A percentile compares a stretch with the other conserved stretches of the same genome.
These are phyloP conservation scores for Lamproptera curius DNA, from an alignment of 2,888 invertebrate species.

Conservation along the genomic window DNA sequence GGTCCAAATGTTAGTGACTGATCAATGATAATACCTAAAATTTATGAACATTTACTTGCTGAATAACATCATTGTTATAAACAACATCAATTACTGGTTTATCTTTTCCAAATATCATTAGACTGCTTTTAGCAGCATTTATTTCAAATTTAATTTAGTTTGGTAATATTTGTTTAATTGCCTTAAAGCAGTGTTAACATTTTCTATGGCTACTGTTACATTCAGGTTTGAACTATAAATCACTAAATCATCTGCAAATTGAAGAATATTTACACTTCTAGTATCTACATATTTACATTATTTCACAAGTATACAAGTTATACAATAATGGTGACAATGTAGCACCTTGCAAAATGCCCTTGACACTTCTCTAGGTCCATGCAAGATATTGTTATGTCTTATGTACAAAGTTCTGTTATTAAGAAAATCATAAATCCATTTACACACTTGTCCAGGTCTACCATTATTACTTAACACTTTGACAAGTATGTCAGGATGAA, in stretches of 20 bases:
- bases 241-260: conserved; percentile 23
- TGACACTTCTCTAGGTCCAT: conserved; percentile 15
- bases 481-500: conserved; percentile 8
- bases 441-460: conserved; percentile 13
- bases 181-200: background rate
- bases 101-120: background rate
- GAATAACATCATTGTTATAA: background rate
- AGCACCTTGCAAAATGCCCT: conserved; percentile 23
- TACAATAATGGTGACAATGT: conserved; percentile 19
- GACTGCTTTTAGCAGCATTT: background rate
- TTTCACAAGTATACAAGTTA: conserved; percentile 19
- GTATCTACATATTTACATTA: conserved; percentile 8
- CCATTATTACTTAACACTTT: background rate
- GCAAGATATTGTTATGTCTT: conserved; percentile 20
- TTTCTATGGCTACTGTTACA: background rate
- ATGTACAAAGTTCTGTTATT: conserved; percentile 18
- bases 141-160: background rate
- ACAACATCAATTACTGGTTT: background rate
- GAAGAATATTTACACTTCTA: conserved; percentile 8
- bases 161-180: background rate
- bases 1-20: conserved; percentile 7
- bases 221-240: conserved; percentile 12
- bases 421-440: conserved; percentile 19
- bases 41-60: background rate
- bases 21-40: background rate